These are phyloP conservation scores for Allacma fusca DNA, from an alignment of 2,888 invertebrate genomes.

Conservation along the genomic window DNA sequence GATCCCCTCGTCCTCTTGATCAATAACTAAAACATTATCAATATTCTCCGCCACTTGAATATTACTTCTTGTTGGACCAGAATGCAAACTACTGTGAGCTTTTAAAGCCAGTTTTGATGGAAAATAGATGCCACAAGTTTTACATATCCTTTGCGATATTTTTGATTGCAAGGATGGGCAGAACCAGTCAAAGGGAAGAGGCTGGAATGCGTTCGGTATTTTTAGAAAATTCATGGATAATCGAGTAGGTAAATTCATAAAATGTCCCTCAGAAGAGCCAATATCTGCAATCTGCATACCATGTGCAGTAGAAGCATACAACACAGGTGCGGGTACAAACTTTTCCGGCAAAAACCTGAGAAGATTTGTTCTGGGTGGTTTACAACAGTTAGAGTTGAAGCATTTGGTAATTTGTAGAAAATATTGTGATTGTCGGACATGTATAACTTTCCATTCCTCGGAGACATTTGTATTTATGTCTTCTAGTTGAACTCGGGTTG, in stretches of 20 bases:
- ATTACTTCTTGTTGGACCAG: neutral
- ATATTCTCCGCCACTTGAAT: neutral
- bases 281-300: neutral
- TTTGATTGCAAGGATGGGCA: neutral
- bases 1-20: neutral
- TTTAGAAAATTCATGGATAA: neutral
- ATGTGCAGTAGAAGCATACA: neutral
- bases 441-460: neutral
- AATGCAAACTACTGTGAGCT: neutral
- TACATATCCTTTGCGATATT: neutral
- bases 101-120: neutral
- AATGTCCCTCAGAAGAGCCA: neutral
- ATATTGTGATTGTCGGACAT: slow-evolving; percentile 14
- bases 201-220: neutral
- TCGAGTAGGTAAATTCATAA: neutral
- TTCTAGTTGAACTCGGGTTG: too few species aligned
- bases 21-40: neutral
- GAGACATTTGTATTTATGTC: too few species aligned
- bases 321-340: neutral
- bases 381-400: neutral
- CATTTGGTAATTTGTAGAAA: neutral
- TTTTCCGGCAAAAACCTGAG: neutral
- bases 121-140: neutral
- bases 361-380: neutral
- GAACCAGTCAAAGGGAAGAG: slow-evolving; percentile 7